Evolutionary conservation across 2,113 vertebrate genomes (phyloP), one percentile per base, ranked within the genome.

Genomic region (Okapia johnstoni): DNA sequence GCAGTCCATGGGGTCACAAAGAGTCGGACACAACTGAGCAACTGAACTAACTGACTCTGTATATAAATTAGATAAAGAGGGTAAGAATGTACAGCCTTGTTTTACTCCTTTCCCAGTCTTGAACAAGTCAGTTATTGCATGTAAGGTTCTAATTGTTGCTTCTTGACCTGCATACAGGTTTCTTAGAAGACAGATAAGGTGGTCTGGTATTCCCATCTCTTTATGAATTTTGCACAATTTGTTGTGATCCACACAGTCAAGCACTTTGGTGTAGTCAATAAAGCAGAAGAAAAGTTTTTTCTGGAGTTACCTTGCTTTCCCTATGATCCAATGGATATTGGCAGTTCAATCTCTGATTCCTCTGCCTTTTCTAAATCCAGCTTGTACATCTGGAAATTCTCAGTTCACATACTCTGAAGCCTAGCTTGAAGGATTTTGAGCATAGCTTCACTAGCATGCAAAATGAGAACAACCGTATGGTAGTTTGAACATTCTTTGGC

Each of bases 21-120:
- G 63, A 70, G n/a, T 70, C 0, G 0, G n/a, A 70, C 0, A 2
- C 1, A n/a, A 36, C 4, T 36, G n/a, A 70, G n/a, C 19, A 2
- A 36, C 63, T 36, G 63, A 70, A 70, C 17, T 70, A 36, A 21
- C 9, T 36, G n/a, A 70, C n/a, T 70, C n/a, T 36, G 63, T 21
- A 36, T 70, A 70, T 36, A 70, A 36, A 23, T 36, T 70, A 70
- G 23, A 70, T 36, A 70, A 70, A 70, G 19, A 70, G 19, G 9
- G 4, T 36, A 66, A 66, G 63, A 66, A 21, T 70, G 63, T 70
- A 36, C 9, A 36, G 63, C 17, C n/a, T 70, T 36, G 16, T 70
- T n/a, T 70, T 36, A 36, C 63, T 70, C n/a, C 17, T 36, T 70
- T 21, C 17, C 4, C n/a, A 70, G 17, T 70, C 63, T 70, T 70